Evolutionary conservation across 1,140 invertebrate genomes (phyloP), one percentile per base, ranked within the genome.

Genomic region (Drosophila azteca): DNA sequence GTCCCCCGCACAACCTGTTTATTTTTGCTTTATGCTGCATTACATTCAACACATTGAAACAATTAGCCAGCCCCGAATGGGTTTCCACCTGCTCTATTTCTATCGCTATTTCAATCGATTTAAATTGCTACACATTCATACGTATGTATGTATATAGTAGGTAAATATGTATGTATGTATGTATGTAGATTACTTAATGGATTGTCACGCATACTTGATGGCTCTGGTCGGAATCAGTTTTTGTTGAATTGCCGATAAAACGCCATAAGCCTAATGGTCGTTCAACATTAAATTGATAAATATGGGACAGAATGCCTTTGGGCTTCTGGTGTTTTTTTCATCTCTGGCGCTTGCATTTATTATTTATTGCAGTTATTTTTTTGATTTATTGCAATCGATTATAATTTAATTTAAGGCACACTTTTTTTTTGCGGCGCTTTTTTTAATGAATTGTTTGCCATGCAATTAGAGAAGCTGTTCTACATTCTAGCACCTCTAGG

Each of bases 21-120:
- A 71, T 77, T 84, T 69, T 68, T 76, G 59, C 55, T 77, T 68
- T 68, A 82, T 74, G 63, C 63, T 74, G 69, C 63, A 82, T 81
- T 81, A 67, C 68, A 73, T 81, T 80, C 59, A 80, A 81, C 73
- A 75, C 78, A 81, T 77, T 77, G 73, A 81, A 77, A 81, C 79
- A 82, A 82, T 82, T 82, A 82, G 79, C 74, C 60, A 49, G 46
- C n/a, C 50, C 44, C 48, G 44, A 54, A 46, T 15, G 7, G 17
- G 6, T 26, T 26, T 60, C n/a, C 44, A 41, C 55, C 43, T 48
- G 41, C 15, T 26, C 64, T 43, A 55, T 49, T 64, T 64, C 59
- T 60, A 50, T 5, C 29, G 2, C 0, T 3, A 20, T 20, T 20
- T 20, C 17, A 1, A 1, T 15, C 52, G 35, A 62, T 77, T 81